phyloP scores from a whole-genome alignment of 92 coral and sea anemone species.

The Siderastrea siderea region DNA sequence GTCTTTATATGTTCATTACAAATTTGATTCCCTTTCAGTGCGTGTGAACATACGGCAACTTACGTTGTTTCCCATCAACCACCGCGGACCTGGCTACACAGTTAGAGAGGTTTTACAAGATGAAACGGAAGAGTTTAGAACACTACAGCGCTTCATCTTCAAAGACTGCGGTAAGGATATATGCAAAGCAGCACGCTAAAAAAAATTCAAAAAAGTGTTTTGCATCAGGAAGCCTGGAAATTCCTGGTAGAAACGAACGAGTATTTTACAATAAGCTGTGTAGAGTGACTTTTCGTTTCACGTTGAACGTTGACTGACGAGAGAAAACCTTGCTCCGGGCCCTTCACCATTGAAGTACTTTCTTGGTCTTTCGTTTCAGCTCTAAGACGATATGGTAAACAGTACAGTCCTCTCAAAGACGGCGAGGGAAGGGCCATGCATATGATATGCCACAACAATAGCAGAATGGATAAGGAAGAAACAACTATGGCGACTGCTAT shows the following conservation, averaged over 20 bases:
- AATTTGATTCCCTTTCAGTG: conserved; percentile 4
- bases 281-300: too few species aligned
- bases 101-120: conserved; percentile 24
- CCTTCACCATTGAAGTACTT: background rate
- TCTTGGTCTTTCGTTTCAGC: background rate
- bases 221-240: background rate
- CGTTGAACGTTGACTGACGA: too few species aligned
- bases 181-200: too few species aligned
- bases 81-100: conserved; percentile 26
- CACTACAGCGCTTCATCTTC: background rate
- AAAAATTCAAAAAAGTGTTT: background rate
- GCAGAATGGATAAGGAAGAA: background rate
- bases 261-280: too few species aligned
- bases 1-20: background rate
- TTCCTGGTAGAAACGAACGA: too few species aligned
- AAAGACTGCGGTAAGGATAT: background rate
- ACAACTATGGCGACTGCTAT: background rate
- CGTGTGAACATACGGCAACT: background rate
- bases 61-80: conserved; percentile 8
- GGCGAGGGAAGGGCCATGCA: background rate
- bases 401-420: background rate
- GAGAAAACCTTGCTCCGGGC: background rate
- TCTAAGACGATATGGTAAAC: background rate
- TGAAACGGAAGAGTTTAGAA: background rate
- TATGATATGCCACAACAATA: background rate